Conservation (phyloP, 2,113 vertebrate genomes). For the Fukomys damarensis region DNA sequence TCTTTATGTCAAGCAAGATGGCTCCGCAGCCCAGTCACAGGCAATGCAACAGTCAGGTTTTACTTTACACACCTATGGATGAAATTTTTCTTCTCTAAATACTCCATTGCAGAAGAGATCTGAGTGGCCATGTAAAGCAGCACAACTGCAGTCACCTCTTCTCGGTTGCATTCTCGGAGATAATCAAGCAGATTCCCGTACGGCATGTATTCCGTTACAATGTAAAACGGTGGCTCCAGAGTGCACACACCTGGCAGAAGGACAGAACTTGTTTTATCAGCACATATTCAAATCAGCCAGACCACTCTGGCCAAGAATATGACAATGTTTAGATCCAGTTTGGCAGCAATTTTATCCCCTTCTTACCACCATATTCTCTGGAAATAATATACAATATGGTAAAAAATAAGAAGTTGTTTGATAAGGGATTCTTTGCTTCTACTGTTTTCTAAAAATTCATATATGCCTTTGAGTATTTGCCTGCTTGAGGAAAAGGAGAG, state of each 20-base stretch:
- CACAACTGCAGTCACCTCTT: slow-evolving; percentile 97
- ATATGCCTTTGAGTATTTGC: not conserved
- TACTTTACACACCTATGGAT: slow-evolving; percentile 93
- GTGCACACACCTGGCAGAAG: slow-evolving; percentile 94
- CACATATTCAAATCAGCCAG: not conserved
- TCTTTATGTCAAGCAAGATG: not conserved
- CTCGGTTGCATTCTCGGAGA: slow-evolving; percentile 95
- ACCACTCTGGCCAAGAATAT: not conserved
- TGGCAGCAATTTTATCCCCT: not conserved
- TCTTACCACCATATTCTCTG: slow-evolving; percentile 5
- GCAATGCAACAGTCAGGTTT: not conserved
- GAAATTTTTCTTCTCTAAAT: slow-evolving; percentile 99
- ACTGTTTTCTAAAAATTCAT: not conserved
- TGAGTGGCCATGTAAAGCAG: slow-evolving; percentile 99
- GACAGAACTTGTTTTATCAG: not conserved
- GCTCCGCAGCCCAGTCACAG: not conserved
- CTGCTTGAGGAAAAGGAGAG: slow-evolving; percentile 52
- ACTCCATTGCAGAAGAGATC: slow-evolving; percentile 99
- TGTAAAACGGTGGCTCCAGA: slow-evolving; percentile 98
- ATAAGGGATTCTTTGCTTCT: not conserved
- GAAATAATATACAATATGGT: not conserved
- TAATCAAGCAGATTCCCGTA: slow-evolving; percentile 98
- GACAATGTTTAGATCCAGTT: not conserved
- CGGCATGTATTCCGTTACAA: slow-evolving; percentile 99
- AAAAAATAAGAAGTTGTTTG: not conserved